Percentiles rank a stretch among this genome's conserved stretches.
phyloP scores from a whole-genome alignment of 2,113 vertebrate species.

The Hyaena hyaena region DNA sequence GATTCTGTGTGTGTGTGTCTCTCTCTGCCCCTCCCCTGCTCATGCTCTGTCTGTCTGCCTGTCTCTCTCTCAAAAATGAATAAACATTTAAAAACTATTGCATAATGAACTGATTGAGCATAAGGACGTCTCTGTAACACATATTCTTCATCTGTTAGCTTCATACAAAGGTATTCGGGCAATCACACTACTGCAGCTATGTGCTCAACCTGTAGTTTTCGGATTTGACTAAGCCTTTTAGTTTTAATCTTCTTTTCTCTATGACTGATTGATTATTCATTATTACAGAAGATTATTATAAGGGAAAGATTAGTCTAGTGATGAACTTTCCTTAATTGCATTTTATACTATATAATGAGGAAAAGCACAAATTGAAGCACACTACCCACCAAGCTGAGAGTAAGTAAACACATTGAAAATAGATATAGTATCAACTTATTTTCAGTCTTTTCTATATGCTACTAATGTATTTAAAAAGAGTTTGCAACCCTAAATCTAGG shows the following conservation, averaged over 20 bases:
- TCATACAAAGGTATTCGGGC: not conserved
- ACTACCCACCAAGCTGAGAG: not conserved
- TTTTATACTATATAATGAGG: not conserved
- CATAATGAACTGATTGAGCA: not conserved
- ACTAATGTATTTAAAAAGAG: not conserved
- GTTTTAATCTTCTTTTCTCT: slow-evolving; percentile 13
- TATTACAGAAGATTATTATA: slow-evolving; percentile 26
- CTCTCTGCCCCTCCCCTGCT: too few species aligned
- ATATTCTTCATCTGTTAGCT: not conserved
- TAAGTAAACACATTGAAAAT: not conserved
- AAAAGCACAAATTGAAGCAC: not conserved
- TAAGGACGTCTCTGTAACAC: not conserved
- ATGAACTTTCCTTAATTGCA: slow-evolving; percentile 29
- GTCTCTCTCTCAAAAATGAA: too few species aligned
- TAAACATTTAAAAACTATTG: not conserved
- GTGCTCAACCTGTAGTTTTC: not conserved
- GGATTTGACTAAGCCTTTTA: slow-evolving; percentile 19
- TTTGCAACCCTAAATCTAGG: not conserved
- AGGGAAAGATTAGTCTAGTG: not conserved
- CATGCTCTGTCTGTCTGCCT: too few species aligned
- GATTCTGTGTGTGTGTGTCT: too few species aligned
- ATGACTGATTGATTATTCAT: not conserved
- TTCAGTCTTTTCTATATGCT: not conserved
- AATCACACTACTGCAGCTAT: not conserved
- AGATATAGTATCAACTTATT: not conserved